Evolutionary conservation across 2,888 invertebrate genomes (phyloP).

Genomic region (Lacanobia oleracea): DNA sequence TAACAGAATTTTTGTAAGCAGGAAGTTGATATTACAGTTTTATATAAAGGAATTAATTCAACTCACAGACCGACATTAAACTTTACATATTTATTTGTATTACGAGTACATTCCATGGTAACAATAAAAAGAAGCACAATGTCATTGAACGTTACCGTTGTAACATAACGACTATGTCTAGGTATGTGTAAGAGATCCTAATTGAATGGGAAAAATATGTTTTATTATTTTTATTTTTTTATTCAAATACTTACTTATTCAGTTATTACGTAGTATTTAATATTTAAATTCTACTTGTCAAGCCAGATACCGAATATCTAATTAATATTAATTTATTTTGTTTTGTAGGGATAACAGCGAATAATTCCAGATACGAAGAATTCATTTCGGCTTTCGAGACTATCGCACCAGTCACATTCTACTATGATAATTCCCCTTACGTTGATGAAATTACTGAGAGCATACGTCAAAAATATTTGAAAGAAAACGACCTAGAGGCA

Average conservation of each 20-base stretch:
- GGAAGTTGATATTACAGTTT: not conserved
- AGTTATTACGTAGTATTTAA: not conserved
- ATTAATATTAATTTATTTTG: conserved; percentile 63
- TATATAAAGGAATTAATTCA: not conserved
- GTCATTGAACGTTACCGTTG: too few species aligned
- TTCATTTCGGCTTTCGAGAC: conserved; percentile 89
- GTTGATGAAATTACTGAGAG: conserved; percentile 85
- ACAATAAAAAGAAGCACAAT: too few species aligned
- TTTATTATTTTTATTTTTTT: too few species aligned
- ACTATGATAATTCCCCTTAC: conserved; percentile 91
- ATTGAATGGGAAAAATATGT: not conserved
- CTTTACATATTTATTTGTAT: not conserved
- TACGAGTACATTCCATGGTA: not conserved
- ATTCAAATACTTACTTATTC: not conserved
- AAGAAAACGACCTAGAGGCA: conserved; percentile 80
- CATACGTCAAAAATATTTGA: conserved; percentile 91
- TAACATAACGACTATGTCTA: not conserved
- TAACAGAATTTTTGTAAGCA: not conserved
- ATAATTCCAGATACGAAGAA: conserved; percentile 87
- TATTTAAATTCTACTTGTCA: not conserved
- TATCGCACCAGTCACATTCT: conserved; percentile 91
- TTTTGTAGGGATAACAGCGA: conserved; percentile 83
- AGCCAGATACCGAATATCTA: too few species aligned
- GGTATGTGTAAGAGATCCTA: too few species aligned
- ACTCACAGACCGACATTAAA: not conserved